A percentile compares a stretch with the other conserved stretches of the same genome.
phyloP scores from a whole-genome alignment of 2,113 vertebrate genomes.

The Patagioenas fasciata region DNA sequence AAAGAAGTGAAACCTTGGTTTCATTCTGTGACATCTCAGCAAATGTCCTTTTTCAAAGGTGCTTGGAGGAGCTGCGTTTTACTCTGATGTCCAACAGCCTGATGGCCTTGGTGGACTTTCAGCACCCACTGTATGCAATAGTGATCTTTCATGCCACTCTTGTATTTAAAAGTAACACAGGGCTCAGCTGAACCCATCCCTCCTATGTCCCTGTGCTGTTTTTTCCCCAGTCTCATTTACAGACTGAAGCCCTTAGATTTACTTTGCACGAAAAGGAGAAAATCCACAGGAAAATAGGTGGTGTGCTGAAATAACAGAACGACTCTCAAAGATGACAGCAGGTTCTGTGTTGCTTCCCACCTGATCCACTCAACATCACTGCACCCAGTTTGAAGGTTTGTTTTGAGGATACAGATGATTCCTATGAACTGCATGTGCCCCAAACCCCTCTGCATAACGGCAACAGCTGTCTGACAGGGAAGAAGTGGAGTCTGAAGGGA shows the following conservation, averaged over 20 bases:
- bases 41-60: neutral
- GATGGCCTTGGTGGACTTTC: neutral
- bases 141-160: neutral
- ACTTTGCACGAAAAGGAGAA: neutral
- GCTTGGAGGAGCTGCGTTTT: neutral
- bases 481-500: neutral
- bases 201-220: neutral
- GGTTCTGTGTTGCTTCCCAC: neutral
- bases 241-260: neutral
- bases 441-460: neutral
- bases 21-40: neutral
- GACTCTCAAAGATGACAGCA: neutral
- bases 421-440: neutral
- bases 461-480: neutral
- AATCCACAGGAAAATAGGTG: neutral
- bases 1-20: neutral
- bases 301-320: neutral
- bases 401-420: neutral
- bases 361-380: neutral
- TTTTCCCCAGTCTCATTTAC: neutral
- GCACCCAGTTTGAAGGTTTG: neutral
- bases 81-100: rapidly evolving
- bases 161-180: neutral
- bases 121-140: neutral
- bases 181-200: neutral